Evolutionary conservation across 2,113 vertebrate species (phyloP), one percentile per base, ranked within the genome.

Genomic region (Antennarius striatus): DNA sequence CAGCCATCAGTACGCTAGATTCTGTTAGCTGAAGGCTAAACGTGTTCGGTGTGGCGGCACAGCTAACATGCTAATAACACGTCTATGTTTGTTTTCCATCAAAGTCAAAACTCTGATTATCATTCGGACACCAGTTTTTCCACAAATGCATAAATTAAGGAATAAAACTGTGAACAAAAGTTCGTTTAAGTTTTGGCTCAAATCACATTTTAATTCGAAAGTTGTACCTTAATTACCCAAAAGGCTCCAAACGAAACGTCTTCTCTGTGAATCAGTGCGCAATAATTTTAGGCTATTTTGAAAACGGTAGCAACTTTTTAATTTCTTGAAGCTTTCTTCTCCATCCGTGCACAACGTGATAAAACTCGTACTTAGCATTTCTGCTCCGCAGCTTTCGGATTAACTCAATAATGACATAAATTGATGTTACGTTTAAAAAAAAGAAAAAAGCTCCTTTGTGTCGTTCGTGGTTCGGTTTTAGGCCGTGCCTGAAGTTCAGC

Each of bases 201-300:
- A 74, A 45, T 71, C 22, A 22, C 22, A 36, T 36, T 42, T 43
- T 12, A 43, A 47, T 47, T 15, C 3, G 45, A 15, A 47, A 15
- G 45, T 15, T 12, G 63, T 55, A 36, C 5, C 32, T 5, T 36
- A 4, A 36, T 36, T 7, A 36, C 55, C 62, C 68, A 78, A 74
- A 45, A 70, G 63, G 79, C 83, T 78, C 83, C 80, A 87, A 87
- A 88, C 80, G 69, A 61, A 82, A 56, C n/a, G 17, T 30, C 28
- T 15, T 47, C 12, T 10, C 16, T 54, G 69, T 40, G 0, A 49
- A 60, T 48, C n/a, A 2, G 28, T 11, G 50, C 39, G 63, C 22
- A 56, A 22, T 57, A 42, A 48, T 42, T 57, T 50, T 64, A 43
- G 50, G 72, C 43, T 51, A 49, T 68, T 67, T 63, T 46, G 0